These are phyloP conservation scores for Tetranychus truncatus DNA, from an alignment of 2,888 invertebrate species.

Conservation along the genomic window DNA sequence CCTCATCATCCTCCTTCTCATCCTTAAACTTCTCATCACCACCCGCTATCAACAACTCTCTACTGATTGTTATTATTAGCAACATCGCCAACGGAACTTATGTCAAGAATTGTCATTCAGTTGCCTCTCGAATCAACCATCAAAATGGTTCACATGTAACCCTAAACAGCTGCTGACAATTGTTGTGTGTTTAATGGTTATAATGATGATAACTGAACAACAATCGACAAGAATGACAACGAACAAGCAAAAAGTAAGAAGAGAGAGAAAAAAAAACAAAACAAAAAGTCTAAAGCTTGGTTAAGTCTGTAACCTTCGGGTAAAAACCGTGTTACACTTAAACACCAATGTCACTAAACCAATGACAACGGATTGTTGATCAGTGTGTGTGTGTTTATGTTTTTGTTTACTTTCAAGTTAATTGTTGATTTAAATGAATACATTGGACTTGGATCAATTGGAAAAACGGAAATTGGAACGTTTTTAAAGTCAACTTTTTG, in stretches of 20 bases:
- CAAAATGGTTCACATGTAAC: not conserved
- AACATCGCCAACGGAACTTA: too few species aligned
- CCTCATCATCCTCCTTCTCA: not conserved
- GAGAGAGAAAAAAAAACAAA: not conserved
- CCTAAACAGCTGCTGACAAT: not conserved
- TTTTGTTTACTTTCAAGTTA: not conserved
- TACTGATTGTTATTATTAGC: not conserved
- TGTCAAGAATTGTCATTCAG: too few species aligned
- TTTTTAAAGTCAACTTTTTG: too few species aligned
- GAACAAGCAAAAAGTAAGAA: not conserved
- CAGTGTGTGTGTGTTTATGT: not conserved
- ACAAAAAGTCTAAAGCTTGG: not conserved
- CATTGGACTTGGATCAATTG: not conserved
- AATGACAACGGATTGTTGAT: not conserved
- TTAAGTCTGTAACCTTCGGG: not conserved
- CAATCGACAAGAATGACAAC: not conserved
- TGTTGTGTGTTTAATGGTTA: not conserved
- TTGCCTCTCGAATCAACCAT: too few species aligned
- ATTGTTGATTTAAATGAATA: not conserved
- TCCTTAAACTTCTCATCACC: not conserved
- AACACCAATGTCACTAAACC: not conserved
- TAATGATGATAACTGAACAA: not conserved
- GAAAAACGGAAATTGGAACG: not conserved
- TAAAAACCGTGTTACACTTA: slow-evolving; percentile 1
- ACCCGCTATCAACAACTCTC: not conserved